Conservation (phyloP, 2,797 vertebrate species). For the Aselliscus stoliczkanus region DNA sequence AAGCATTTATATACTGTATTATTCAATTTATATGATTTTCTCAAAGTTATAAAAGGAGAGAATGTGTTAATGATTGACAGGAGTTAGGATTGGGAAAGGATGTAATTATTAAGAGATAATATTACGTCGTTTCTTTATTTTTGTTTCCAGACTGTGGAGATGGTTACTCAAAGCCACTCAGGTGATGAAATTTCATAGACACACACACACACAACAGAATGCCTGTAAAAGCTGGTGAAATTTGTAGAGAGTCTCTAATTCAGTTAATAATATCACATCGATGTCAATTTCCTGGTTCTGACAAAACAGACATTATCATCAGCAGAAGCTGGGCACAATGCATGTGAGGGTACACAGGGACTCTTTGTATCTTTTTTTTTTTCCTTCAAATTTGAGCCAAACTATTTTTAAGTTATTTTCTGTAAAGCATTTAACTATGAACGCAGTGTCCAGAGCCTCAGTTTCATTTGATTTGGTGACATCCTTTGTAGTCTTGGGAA, state of each 20-base stretch:
- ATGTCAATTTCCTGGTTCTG: neutral
- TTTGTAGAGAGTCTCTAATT: neutral
- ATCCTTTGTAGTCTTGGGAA: neutral
- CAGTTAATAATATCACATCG: neutral
- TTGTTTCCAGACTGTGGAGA: neutral
- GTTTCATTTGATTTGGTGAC: neutral
- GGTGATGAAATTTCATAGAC: neutral
- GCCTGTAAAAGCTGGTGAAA: neutral
- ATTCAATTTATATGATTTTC: neutral
- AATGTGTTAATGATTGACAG: neutral
- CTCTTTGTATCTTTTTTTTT: neutral
- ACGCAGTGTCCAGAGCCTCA: neutral
- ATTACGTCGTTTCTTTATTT: neutral
- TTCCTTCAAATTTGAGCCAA: neutral
- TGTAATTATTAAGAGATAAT: neutral
- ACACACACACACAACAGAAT: neutral
- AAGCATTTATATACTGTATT: neutral
- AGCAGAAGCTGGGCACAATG: neutral
- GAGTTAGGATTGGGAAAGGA: neutral
- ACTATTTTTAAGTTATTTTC: neutral
- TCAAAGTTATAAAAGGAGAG: neutral
- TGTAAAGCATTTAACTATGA: neutral
- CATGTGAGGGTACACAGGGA: rapidly evolving
- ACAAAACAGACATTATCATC: neutral
- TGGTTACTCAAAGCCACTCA: neutral